A percentile compares a stretch with the other conserved stretches of the same genome.
Evolutionary conservation across 2,888 invertebrate species (phyloP).

Genomic region (Tinea trinotella): DNA sequence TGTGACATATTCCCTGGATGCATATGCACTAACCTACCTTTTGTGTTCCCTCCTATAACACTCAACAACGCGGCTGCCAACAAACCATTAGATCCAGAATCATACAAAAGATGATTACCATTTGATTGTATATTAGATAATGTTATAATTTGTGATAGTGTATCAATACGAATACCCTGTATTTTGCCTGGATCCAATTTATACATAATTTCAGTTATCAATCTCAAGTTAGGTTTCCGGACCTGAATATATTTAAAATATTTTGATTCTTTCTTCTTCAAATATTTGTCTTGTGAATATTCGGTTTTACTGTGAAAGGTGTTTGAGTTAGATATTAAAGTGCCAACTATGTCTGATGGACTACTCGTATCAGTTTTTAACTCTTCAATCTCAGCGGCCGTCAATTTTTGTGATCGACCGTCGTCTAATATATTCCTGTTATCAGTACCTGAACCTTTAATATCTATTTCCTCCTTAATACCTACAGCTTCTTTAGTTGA

Average conservation of each 20-base stretch:
- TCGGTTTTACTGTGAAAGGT: slow-evolving; percentile 93
- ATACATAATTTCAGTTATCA: slow-evolving; percentile 89
- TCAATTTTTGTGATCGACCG: slow-evolving; percentile 85
- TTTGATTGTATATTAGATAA: slow-evolving; percentile 85
- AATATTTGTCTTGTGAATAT: slow-evolving; percentile 94
- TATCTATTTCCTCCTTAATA: slow-evolving; percentile 75
- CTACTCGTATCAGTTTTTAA: slow-evolving; percentile 83
- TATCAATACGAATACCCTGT: slow-evolving; percentile 86
- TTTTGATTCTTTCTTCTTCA: slow-evolving; percentile 95
- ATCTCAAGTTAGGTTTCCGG: slow-evolving; percentile 83
- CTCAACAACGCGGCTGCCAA: slow-evolving; percentile 87
- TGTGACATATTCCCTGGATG: slow-evolving; percentile 88
- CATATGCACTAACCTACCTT: slow-evolving; percentile 79
- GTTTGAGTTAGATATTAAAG: slow-evolving; percentile 90
- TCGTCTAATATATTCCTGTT: slow-evolving; percentile 88
- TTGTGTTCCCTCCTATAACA: slow-evolving; percentile 77
- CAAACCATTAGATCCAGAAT: slow-evolving; percentile 90
- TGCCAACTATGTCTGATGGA: slow-evolving; percentile 87
- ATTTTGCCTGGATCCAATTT: slow-evolving; percentile 83
- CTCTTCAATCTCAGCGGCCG: slow-evolving; percentile 85
- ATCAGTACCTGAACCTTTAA: slow-evolving; percentile 80
- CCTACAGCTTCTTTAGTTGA: slow-evolving; percentile 57
- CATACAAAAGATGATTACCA: slow-evolving; percentile 86
- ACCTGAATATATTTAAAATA: slow-evolving; percentile 89
- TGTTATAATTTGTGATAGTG: slow-evolving; percentile 89